Evolutionary conservation across 2,797 vertebrate genomes (phyloP).

Genomic region (Philypnodon macrostomus): DNA sequence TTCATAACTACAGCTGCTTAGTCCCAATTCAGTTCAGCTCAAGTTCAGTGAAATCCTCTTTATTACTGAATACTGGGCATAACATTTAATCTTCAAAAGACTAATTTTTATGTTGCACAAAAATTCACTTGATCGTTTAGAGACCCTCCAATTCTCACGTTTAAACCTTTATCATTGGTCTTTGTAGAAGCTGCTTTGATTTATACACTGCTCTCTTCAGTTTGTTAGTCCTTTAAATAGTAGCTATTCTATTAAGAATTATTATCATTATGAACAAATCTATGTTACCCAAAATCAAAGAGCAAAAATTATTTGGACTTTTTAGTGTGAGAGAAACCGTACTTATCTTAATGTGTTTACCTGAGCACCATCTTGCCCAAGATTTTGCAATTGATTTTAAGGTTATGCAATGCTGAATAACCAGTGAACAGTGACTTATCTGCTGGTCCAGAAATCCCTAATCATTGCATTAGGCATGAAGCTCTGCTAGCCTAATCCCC

Average conservation of each 20-base stretch:
- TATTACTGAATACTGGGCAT: constrained; percentile 48
- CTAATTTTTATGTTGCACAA: constrained; percentile 33
- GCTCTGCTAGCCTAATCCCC: constrained; percentile 76
- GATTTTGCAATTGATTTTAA: constrained; percentile 49
- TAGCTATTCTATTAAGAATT: constrained; percentile 14
- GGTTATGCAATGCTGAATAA: constrained; percentile 59
- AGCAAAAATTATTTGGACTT: no score
- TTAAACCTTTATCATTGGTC: constrained; percentile 41
- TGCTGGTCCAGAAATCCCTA: constrained; percentile 75
- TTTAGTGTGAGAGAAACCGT: no score
- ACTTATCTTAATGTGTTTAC: constrained; percentile 11
- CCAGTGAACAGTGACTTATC: constrained; percentile 78
- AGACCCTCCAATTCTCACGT: constrained; percentile 37
- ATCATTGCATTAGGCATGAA: constrained; percentile 77
- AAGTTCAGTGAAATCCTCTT: constrained; percentile 27
- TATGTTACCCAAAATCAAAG: no score
- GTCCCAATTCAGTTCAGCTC: constrained; percentile 10
- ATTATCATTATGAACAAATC: no score
- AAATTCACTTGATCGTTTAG: constrained; percentile 48
- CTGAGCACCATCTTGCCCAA: constrained; percentile 29
- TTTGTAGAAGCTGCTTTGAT: constrained; percentile 41
- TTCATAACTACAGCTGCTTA: no score
- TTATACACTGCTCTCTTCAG: constrained; percentile 21
- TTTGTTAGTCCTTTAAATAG: constrained; percentile 16
- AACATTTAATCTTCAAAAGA: constrained; percentile 57